Conservation (phyloP, 2,888 invertebrate species). For the Magallana nippona region DNA sequence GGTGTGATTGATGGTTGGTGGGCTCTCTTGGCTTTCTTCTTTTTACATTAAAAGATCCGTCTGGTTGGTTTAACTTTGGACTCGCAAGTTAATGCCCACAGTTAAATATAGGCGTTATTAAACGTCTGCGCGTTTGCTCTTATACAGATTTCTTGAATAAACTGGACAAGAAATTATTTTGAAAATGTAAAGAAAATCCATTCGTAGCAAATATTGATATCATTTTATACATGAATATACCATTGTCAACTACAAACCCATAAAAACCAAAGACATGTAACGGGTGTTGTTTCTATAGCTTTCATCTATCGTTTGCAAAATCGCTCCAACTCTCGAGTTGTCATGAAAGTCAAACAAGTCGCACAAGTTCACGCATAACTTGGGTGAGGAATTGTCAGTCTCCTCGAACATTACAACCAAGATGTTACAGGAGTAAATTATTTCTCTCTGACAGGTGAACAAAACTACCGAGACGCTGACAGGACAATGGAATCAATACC, state of each 20-base stretch:
- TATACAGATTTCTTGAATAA: no score
- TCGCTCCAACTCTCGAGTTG: neutral
- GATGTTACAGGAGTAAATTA: slow-evolving; percentile 22
- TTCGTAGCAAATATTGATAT: neutral
- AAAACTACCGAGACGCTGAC: slow-evolving; percentile 3
- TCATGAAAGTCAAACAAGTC: slow-evolving; percentile 1
- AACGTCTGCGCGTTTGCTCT: no score
- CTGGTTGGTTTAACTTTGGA: no score
- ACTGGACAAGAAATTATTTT: no score
- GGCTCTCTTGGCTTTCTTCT: neutral
- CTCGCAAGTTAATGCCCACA: no score
- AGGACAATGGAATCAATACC: neutral
- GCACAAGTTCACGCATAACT: neutral
- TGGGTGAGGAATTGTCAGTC: neutral
- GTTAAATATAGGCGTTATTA: no score
- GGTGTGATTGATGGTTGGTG: neutral
- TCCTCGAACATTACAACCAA: neutral
- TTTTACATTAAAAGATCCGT: no score
- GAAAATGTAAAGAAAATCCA: neutral
- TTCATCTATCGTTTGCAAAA: neutral
- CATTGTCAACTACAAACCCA: neutral
- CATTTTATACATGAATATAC: neutral
- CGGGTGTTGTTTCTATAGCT: neutral
- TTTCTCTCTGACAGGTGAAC: slow-evolving; percentile 14
- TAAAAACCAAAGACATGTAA: neutral